These are phyloP conservation scores for Myotis vivesi DNA, from an alignment of 2,797 vertebrate species.

Conservation along the genomic window DNA sequence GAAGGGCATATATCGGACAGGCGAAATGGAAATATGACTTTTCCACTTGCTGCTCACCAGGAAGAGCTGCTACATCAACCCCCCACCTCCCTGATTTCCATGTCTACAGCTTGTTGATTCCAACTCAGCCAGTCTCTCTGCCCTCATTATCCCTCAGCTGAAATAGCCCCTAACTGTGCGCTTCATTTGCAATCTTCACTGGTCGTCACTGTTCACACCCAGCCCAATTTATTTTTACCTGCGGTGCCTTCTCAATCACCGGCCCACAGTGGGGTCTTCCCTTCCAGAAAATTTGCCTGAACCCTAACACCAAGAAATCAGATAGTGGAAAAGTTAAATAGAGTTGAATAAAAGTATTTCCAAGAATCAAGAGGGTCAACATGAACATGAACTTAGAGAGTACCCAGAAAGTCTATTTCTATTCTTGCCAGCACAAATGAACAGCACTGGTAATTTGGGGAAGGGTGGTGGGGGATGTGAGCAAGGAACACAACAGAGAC, in stretches of 20 bases:
- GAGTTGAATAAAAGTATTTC: not conserved
- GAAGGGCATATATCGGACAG: not conserved
- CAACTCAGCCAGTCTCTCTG: not conserved
- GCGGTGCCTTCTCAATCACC: not conserved
- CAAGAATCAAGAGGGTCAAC: not conserved
- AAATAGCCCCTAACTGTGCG: not conserved
- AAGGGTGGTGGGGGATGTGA: fast-evolving
- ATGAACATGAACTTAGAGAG: not conserved
- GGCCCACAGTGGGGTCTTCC: not conserved
- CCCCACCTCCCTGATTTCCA: not conserved
- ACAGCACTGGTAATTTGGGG: not conserved
- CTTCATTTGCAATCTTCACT: not conserved
- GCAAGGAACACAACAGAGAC: not conserved
- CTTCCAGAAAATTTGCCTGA: not conserved
- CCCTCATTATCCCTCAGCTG: not conserved
- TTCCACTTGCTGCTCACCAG: not conserved
- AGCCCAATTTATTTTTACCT: not conserved
- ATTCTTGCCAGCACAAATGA: not conserved
- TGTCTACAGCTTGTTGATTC: not conserved
- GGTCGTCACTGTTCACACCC: not conserved
- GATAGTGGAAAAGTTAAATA: not conserved
- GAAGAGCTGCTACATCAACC: not conserved
- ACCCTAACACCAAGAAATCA: not conserved
- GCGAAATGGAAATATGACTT: not conserved
- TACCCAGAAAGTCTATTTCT: not conserved